A percentile compares a stretch with the other conserved stretches of the same genome.
phyloP scores from a whole-genome alignment of 2,797 vertebrate genomes.

The Darevskia mixta region DNA sequence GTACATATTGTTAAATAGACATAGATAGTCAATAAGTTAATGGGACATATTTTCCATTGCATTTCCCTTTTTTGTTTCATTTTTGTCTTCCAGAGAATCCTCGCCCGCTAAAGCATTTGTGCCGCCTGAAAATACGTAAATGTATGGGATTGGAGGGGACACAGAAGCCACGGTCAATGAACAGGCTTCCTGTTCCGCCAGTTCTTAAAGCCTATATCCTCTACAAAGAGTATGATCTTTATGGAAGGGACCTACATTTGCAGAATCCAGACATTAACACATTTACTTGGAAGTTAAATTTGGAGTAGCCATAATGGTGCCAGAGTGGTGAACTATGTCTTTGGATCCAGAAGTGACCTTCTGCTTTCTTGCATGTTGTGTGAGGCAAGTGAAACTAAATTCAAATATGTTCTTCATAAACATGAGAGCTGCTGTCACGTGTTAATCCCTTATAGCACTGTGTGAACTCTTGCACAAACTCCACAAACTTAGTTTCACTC shows the following conservation, averaged over 20 bases:
- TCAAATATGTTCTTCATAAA: not conserved
- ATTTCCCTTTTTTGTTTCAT: conserved; percentile 34
- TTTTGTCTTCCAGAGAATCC: conserved; percentile 83
- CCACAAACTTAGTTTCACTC: not conserved
- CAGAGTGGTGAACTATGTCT: not conserved
- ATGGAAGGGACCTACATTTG: conserved; percentile 74
- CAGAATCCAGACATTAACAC: not conserved
- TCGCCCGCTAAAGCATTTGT: conserved; percentile 85
- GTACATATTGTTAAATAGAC: not conserved
- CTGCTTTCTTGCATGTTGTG: not conserved
- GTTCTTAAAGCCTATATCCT: conserved; percentile 83
- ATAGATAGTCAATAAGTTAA: not conserved
- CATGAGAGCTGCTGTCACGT: not conserved
- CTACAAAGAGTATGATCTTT: conserved; percentile 89
- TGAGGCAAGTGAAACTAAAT: not conserved
- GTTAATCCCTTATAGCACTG: too few relatives aligned
- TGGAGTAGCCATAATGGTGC: not conserved
- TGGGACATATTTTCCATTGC: conserved; percentile 19
- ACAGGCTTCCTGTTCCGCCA: conserved; percentile 80
- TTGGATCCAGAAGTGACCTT: not conserved
- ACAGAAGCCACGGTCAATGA: conserved; percentile 76
- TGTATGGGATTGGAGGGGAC: conserved; percentile 79
- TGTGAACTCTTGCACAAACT: not conserved
- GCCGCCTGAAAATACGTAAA: conserved; percentile 85
- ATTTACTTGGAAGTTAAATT: not conserved